Percentiles rank a stretch among this genome's conserved stretches.
phyloP scores from a whole-genome alignment of 2,113 vertebrate genomes.

The Macaca fascicularis region DNA sequence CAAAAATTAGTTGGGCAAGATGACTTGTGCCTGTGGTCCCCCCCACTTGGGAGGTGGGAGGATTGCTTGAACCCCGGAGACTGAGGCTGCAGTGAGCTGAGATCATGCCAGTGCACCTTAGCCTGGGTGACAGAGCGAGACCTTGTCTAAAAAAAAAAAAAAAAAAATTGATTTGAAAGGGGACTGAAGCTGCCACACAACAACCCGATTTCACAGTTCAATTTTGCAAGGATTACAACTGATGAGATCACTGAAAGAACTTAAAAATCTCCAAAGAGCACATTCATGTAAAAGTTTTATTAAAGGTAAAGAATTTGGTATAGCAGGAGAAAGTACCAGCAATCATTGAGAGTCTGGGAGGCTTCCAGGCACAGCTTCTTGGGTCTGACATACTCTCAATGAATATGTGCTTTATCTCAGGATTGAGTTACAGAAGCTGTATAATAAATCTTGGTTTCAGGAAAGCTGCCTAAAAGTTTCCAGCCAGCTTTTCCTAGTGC shows the following conservation, averaged over 20 bases:
- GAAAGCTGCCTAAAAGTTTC: background rate
- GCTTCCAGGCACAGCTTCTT: background rate
- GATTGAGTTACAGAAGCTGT: background rate
- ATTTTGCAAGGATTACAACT: background rate
- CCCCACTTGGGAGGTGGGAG: background rate
- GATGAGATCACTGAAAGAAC: background rate
- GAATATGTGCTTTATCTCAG: background rate
- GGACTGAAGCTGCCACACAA: background rate
- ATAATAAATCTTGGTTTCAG: constrained; percentile 1
- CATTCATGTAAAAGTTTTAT: background rate
- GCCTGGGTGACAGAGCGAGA: background rate
- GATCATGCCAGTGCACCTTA: too few relatives aligned
- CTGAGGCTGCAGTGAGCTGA: background rate
- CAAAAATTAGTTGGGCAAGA: too few relatives aligned
- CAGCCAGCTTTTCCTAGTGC: background rate
- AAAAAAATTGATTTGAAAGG: background rate
- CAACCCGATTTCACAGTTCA: background rate
- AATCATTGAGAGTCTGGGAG: background rate
- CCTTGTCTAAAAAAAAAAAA: background rate
- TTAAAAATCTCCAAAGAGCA: background rate
- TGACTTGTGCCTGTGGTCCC: background rate
- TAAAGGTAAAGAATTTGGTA: background rate
- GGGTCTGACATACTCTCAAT: background rate
- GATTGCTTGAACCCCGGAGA: background rate
- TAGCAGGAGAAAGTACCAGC: background rate